Percentiles rank a stretch among this genome's conserved stretches.
Conservation (phyloP, 2,888 invertebrate genomes). For the Calameuta pallipes region DNA sequence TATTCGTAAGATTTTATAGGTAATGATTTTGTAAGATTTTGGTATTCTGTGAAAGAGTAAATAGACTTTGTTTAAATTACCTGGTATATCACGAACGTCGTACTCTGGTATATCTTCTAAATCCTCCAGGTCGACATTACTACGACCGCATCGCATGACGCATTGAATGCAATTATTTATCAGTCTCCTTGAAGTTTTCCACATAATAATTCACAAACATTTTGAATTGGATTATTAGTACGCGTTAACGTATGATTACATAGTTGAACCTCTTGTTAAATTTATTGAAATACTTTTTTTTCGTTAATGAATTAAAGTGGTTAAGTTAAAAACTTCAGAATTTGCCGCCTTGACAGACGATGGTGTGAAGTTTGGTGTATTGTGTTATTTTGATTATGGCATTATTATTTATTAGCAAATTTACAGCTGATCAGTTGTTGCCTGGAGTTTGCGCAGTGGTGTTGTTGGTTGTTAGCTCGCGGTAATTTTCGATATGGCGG, state of each 20-base stretch:
- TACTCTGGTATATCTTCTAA: constrained; percentile 45
- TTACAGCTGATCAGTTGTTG: neutral
- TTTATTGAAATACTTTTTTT: neutral
- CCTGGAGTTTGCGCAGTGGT: neutral
- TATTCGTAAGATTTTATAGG: neutral
- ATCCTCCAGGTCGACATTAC: constrained; percentile 37
- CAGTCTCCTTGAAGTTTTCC: constrained; percentile 41
- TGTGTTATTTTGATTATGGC: neutral
- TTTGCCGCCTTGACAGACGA: neutral
- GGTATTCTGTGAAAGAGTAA: neutral
- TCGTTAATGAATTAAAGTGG: neutral
- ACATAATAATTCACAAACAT: constrained; percentile 48
- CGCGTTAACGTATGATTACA: neutral
- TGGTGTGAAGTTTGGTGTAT: neutral
- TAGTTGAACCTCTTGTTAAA: neutral
- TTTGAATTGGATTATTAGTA: constrained; percentile 30
- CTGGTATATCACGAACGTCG: constrained; percentile 43
- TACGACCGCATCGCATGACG: constrained; percentile 39
- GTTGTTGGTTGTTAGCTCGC: neutral
- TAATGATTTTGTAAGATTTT: neutral
- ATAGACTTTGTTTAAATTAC: constrained; percentile 27
- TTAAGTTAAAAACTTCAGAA: neutral
- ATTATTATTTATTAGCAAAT: neutral
- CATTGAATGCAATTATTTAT: constrained; percentile 41
- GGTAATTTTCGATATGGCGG: constrained; percentile 38